Conservation (phyloP, 2,797 vertebrate genomes). For the Silurus aristotelis region DNA sequence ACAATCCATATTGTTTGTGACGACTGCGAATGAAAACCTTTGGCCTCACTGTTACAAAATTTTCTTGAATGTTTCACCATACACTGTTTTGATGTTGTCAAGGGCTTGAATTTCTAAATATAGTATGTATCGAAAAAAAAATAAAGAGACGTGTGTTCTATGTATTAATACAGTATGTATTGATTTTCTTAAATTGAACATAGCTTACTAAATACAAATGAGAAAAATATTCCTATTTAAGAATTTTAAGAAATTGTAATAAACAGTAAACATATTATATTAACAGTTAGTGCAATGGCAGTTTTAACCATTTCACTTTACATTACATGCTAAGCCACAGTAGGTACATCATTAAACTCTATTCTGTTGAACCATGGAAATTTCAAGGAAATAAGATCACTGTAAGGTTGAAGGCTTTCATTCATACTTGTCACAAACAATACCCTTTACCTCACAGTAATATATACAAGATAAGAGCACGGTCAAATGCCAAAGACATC, state of each 20-base stretch:
- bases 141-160: no score
- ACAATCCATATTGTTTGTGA: not conserved
- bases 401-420: slow-evolving; percentile 27
- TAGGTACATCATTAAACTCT: slow-evolving; percentile 2
- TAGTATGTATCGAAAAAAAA: not conserved
- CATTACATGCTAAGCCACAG: not conserved
- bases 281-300: not conserved
- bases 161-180: not conserved
- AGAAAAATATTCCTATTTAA: not conserved
- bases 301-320: not conserved
- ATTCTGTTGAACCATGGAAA: not conserved
- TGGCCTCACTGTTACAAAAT: not conserved
- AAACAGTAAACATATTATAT: not conserved
- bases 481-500: slow-evolving; percentile 46
- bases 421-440: slow-evolving; percentile 15
- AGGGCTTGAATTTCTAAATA: not conserved
- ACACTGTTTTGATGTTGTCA: not conserved
- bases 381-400: slow-evolving; percentile 23
- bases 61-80: not conserved
- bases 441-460: slow-evolving; percentile 35
- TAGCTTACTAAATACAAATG: not conserved
- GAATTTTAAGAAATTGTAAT: not conserved
- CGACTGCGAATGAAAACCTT: not conserved
- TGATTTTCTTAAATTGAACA: not conserved
- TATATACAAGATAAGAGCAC: slow-evolving; percentile 47